Percentiles rank a stretch among this genome's conserved stretches.
These are phyloP conservation scores for Dryobota labecula DNA, from an alignment of 2,888 invertebrate genomes.

Conservation along the genomic window DNA sequence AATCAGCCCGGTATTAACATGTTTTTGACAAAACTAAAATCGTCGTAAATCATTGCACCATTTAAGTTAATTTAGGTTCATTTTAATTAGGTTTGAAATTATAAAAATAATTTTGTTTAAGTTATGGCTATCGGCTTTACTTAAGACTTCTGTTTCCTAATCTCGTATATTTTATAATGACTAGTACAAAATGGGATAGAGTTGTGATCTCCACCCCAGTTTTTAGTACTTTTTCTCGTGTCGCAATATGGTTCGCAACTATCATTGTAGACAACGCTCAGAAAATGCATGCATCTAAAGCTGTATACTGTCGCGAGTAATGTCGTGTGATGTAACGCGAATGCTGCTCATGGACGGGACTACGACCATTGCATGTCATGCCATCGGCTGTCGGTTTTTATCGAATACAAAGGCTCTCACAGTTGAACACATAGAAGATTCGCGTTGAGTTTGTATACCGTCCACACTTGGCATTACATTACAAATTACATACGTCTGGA, in stretches of 20 bases:
- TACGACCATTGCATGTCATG: background rate
- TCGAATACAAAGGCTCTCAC: background rate
- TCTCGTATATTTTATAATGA: slow-evolving; percentile 44
- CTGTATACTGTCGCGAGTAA: background rate
- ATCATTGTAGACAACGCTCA: too few relatives aligned
- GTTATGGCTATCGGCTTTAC: slow-evolving; percentile 51
- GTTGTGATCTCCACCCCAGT: background rate
- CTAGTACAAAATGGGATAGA: slow-evolving; percentile 14
- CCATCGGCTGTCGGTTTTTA: background rate
- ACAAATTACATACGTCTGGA: background rate
- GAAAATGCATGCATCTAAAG: slow-evolving; percentile 8
- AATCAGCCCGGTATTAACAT: slow-evolving; percentile 86
- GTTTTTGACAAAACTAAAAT: slow-evolving; percentile 83
- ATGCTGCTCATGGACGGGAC: background rate
- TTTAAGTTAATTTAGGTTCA: slow-evolving; percentile 32
- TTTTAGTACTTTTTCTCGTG: background rate
- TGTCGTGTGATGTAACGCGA: background rate
- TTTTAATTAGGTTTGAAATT: slow-evolving; percentile 43
- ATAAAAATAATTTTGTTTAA: slow-evolving; percentile 44
- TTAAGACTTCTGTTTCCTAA: slow-evolving; percentile 47
- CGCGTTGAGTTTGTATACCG: background rate
- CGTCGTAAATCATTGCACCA: slow-evolving; percentile 55
- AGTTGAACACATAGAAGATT: background rate
- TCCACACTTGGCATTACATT: background rate
- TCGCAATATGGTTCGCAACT: background rate